Conservation (phyloP, 92 coral and sea anemone species). For the Galaxea fascicularis region DNA sequence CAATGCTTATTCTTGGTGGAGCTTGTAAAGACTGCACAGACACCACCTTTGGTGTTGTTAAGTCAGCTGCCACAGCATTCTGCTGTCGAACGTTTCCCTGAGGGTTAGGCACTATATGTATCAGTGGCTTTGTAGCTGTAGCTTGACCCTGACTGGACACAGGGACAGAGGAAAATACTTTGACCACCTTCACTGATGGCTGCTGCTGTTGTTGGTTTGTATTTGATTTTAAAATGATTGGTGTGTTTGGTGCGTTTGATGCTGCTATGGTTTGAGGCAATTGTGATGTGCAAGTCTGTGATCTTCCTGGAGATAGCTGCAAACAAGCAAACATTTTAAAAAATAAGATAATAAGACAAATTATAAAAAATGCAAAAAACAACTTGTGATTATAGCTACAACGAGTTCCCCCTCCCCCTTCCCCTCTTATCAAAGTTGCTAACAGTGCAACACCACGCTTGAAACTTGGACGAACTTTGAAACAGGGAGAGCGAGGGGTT, state of each 20-base stretch:
- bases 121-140: conserved; percentile 22
- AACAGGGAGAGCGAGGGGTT: no score
- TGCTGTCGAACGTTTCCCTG: conserved; percentile 22
- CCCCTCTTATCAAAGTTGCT: no score
- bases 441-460: no score
- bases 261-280: not conserved
- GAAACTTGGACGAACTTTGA: no score
- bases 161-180: conserved; percentile 34
- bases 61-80: conserved; percentile 1
- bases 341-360: no score
- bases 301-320: conserved; percentile 10
- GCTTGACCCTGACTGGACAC: conserved; percentile 1
- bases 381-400: no score
- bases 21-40: conserved; percentile 64
- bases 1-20: not conserved
- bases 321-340: not conserved
- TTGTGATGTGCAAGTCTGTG: not conserved
- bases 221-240: conserved; percentile 25
- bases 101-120: conserved; percentile 44
- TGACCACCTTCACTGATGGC: conserved; percentile 51
- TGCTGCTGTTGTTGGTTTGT: conserved; percentile 25
- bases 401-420: no score
- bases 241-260: conserved; percentile 1
- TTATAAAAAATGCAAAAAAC: no score
- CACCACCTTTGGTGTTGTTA: conserved; percentile 61